These are phyloP conservation scores for Caenorhabditis panamensis DNA, from an alignment of 2,888 invertebrate genomes.

Conservation along the genomic window DNA sequence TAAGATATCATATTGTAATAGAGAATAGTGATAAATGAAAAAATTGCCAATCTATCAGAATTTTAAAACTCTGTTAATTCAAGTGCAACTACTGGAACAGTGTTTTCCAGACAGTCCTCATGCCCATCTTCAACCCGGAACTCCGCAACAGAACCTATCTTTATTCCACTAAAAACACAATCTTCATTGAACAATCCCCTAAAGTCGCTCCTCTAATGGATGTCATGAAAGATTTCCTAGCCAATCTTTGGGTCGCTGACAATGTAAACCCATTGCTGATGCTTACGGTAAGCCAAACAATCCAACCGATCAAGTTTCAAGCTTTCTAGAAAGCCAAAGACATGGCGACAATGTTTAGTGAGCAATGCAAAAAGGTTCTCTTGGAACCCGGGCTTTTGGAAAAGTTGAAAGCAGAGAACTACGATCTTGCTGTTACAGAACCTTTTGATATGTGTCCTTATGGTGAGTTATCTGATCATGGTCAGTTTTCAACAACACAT, in stretches of 20 bases:
- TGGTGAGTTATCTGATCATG: too few species aligned
- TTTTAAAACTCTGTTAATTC: background rate
- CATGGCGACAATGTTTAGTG: conserved; percentile 37
- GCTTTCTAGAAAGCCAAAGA: too few species aligned
- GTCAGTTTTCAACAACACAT: too few species aligned
- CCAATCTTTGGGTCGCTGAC: conserved; percentile 35
- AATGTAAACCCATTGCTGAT: conserved; percentile 34
- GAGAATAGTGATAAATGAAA: too few species aligned
- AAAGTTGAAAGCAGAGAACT: conserved; percentile 60
- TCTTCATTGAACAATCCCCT: conserved; percentile 23
- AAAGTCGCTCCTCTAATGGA: conserved; percentile 28
- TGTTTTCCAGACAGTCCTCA: conserved; percentile 61
- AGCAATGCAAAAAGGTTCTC: conserved; percentile 52
- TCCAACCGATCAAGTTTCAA: too few species aligned
- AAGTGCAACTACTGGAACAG: too few species aligned
- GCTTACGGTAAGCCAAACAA: too few species aligned
- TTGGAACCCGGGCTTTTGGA: conserved; percentile 42
- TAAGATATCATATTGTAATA: too few species aligned
- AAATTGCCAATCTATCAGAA: too few species aligned
- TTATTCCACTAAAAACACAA: conserved; percentile 45
- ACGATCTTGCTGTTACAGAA: conserved; percentile 66
- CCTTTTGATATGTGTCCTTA: conserved; percentile 67
- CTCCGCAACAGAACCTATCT: conserved; percentile 26
- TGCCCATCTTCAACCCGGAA: conserved; percentile 43
- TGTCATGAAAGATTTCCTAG: conserved; percentile 20